These are phyloP conservation scores for Palaemon carinicauda DNA, from an alignment of 1,140 invertebrate species.

Conservation along the genomic window DNA sequence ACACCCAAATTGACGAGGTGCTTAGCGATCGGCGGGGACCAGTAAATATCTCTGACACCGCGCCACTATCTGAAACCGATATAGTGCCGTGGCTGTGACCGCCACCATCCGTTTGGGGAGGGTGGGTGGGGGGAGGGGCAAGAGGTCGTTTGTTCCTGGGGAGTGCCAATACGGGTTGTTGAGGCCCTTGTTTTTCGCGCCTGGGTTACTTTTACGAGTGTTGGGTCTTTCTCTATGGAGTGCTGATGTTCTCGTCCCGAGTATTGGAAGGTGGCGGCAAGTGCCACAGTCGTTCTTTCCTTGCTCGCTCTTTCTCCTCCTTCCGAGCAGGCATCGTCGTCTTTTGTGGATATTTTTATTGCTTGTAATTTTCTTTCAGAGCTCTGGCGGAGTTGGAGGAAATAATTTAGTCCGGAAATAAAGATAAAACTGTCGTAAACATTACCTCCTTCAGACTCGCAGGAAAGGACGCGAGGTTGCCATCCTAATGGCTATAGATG, in stretches of 20 bases:
- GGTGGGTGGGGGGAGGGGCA: too few species aligned
- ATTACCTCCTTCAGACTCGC: conserved; percentile 4
- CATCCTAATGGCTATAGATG: neutral
- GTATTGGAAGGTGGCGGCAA: neutral
- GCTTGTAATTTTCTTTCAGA: conserved; percentile 34
- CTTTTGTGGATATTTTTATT: conserved; percentile 26
- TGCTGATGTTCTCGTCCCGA: neutral
- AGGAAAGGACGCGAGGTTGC: neutral
- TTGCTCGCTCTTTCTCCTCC: too few species aligned
- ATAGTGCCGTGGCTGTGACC: conserved; percentile 29
- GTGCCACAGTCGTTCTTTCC: neutral
- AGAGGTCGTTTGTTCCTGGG: conserved; percentile 29
- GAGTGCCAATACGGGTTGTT: conserved; percentile 45
- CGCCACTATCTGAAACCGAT: conserved; percentile 46
- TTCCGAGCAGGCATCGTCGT: neutral
- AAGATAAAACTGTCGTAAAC: conserved; percentile 29
- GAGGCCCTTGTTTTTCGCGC: conserved; percentile 39
- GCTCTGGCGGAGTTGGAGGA: conserved; percentile 23
- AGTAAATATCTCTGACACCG: conserved; percentile 27
- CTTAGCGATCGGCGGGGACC: conserved; percentile 35
- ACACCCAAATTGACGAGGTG: conserved; percentile 37
- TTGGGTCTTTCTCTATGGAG: conserved; percentile 21
- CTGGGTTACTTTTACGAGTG: conserved; percentile 1
- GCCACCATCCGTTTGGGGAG: conserved; percentile 26
- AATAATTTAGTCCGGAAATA: conserved; percentile 26